A percentile compares a stretch with the other conserved stretches of the same genome.
Conservation (phyloP, 2,113 vertebrate species). For the Hassar affinis region DNA sequence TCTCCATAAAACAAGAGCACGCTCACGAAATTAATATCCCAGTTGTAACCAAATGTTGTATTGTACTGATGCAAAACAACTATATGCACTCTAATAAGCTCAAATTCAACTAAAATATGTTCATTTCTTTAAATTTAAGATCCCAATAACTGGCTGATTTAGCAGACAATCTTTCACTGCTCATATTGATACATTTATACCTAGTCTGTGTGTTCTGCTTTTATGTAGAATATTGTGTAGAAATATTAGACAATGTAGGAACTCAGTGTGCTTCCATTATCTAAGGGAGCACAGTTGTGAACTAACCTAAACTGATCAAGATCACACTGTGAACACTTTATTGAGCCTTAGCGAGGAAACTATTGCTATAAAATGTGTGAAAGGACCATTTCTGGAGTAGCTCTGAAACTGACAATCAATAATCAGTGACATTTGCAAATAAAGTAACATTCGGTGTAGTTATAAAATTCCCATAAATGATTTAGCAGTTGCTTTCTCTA, state of each 20-base stretch:
- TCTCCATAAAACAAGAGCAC: neutral
- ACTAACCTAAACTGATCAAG: neutral
- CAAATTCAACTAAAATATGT: neutral
- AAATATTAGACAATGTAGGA: too few species aligned
- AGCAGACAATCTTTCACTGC: neutral
- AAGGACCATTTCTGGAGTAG: neutral
- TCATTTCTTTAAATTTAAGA: conserved; percentile 5
- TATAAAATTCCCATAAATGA: neutral
- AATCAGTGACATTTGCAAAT: conserved; percentile 45
- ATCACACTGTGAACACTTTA: neutral
- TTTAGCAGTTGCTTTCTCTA: neutral
- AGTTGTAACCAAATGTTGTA: neutral
- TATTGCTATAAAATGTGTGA: neutral
- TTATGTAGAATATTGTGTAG: neutral
- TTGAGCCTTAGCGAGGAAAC: neutral
- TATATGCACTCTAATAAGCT: neutral
- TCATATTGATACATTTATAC: neutral
- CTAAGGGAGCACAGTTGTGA: neutral
- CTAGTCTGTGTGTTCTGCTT: neutral
- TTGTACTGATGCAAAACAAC: neutral
- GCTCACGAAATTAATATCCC: neutral
- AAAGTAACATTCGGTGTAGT: neutral
- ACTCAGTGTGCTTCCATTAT: too few species aligned
- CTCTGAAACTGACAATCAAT: conserved; percentile 14
- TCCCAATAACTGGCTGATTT: neutral